phyloP scores from a whole-genome alignment of 1,140 invertebrate genomes.

The Cyphomyrmex costatus region DNA sequence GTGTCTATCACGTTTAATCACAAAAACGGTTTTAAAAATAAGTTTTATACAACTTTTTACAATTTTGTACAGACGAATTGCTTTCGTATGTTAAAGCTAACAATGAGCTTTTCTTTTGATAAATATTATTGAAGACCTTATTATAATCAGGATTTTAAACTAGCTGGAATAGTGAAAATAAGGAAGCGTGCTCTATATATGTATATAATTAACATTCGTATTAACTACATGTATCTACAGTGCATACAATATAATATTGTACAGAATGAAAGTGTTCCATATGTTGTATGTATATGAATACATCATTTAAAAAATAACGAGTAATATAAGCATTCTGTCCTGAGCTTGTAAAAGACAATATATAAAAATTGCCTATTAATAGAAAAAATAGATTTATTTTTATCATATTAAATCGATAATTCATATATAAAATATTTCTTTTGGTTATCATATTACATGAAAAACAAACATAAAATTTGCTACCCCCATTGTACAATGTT shows the following conservation, averaged over 20 bases:
- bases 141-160: slow-evolving; percentile 43
- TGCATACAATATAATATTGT: slow-evolving; percentile 50
- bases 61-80: slow-evolving; percentile 58
- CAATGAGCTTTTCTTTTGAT: slow-evolving; percentile 5
- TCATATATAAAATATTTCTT: background rate
- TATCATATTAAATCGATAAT: slow-evolving; percentile 43
- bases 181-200: slow-evolving; percentile 48
- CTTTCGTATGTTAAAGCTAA: slow-evolving; percentile 44
- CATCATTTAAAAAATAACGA: slow-evolving; percentile 18
- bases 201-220: slow-evolving; percentile 44
- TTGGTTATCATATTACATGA: background rate
- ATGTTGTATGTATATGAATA: slow-evolving; percentile 17
- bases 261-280: slow-evolving; percentile 34
- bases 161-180: slow-evolving; percentile 22
- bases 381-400: slow-evolving; percentile 16
- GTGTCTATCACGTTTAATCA: background rate
- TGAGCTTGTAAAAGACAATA: background rate
- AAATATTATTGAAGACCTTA: slow-evolving; percentile 20
- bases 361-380: slow-evolving; percentile 5
- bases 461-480: slow-evolving; percentile 24
- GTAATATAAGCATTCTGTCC: slow-evolving; percentile 33
- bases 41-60: slow-evolving; percentile 35
- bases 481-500: background rate
- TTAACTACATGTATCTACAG: slow-evolving; percentile 44
- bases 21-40: slow-evolving; percentile 25